Percentiles rank a stretch among this genome's conserved stretches.
Evolutionary conservation across 2,113 vertebrate genomes (phyloP).

Genomic region (Bujurquina vittata): DNA sequence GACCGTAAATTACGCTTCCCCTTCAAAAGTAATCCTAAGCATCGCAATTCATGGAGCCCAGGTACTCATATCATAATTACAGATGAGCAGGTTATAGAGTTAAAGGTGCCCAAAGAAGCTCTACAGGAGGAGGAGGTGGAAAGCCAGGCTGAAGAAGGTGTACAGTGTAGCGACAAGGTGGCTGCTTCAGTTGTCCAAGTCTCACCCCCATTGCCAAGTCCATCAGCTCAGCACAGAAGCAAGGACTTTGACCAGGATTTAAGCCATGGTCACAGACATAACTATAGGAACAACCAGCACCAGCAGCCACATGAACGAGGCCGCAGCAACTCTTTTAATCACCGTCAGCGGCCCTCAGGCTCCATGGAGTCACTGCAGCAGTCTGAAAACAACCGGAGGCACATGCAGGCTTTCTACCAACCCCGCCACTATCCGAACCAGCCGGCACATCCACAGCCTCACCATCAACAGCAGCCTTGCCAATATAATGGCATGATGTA

Average conservation of each 20-base stretch:
- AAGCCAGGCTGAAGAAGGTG: conserved; percentile 59
- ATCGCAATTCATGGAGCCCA: conserved; percentile 96
- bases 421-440: conserved; percentile 83
- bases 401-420: conserved; percentile 78
- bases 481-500: conserved; percentile 72
- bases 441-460: conserved; percentile 60
- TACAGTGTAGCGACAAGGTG: conserved; percentile 47
- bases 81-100: conserved; percentile 92
- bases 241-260: conserved; percentile 84
- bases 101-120: conserved; percentile 92
- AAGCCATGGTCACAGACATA: conserved; percentile 73
- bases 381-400: conserved; percentile 72
- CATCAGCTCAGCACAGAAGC: conserved; percentile 65
- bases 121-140: conserved; percentile 81
- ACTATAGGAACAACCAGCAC: conserved; percentile 67
- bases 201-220: conserved; percentile 78
- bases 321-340: conserved; percentile 94
- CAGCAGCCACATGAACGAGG: conserved; percentile 82
- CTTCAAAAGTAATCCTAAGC: conserved; percentile 96
- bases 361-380: conserved; percentile 81
- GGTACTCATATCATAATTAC: conserved; percentile 99
- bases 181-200: conserved; percentile 70
- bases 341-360: conserved; percentile 80
- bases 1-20: conserved; percentile 97
- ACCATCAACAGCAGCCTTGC: conserved; percentile 69